Percentiles rank a stretch among this genome's conserved stretches.
Conservation (phyloP, 35 echinoderm and acorn worm species). For the Apostichopus japonicus region DNA sequence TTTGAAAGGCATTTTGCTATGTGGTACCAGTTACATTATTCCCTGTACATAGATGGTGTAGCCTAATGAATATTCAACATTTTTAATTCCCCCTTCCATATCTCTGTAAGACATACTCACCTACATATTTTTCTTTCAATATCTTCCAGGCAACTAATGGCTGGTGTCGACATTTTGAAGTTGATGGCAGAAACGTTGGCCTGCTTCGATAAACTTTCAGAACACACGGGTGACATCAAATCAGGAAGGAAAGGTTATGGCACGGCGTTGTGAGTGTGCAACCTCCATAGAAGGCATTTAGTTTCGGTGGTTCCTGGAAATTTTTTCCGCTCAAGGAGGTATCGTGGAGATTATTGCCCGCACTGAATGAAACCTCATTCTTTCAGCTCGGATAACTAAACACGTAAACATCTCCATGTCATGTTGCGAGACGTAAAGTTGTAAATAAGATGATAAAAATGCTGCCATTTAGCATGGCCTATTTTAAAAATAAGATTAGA, state of each 20-base stretch:
- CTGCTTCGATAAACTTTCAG: constrained; percentile 88
- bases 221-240: constrained; percentile 51
- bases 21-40: too few relatives aligned
- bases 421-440: too few relatives aligned
- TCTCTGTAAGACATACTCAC: too few relatives aligned
- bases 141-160: constrained; percentile 76
- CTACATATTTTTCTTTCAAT: constrained; percentile 13
- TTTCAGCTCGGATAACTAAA: background rate
- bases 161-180: constrained; percentile 88
- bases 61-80: too few relatives aligned
- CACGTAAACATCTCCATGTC: too few relatives aligned
- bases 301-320: background rate
- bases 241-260: background rate
- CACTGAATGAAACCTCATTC: background rate
- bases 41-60: too few relatives aligned
- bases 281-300: background rate
- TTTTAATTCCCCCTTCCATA: background rate
- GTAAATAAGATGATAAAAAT: too few relatives aligned
- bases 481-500: too few relatives aligned
- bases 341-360: background rate
- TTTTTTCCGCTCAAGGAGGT: background rate
- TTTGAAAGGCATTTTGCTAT: too few relatives aligned
- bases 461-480: too few relatives aligned
- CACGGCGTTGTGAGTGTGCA: constrained; percentile 21
- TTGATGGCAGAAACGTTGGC: constrained; percentile 87